These are phyloP conservation scores for Psilopogon haemacephalus DNA, from an alignment of 2,113 vertebrate species.

Conservation along the genomic window DNA sequence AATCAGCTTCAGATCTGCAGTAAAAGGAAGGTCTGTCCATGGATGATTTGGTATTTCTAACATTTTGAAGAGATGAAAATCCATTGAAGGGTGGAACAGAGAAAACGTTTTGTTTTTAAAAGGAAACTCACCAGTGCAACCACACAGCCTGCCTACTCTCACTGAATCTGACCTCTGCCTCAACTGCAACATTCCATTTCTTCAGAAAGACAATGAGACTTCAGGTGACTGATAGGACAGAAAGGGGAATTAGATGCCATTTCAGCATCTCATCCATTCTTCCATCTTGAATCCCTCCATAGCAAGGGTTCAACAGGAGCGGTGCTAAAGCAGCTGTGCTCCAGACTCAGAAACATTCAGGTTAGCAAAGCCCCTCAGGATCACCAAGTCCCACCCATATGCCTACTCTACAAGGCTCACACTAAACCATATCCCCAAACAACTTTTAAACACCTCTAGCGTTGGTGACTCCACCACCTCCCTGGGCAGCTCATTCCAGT, in stretches of 20 bases:
- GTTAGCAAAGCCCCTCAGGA: no score
- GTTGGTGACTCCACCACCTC: no score
- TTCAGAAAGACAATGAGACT: neutral
- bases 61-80: neutral
- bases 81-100: neutral
- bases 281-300: neutral
- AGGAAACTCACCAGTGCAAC: neutral
- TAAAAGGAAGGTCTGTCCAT: neutral
- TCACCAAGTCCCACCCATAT: no score
- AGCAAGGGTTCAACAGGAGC: neutral
- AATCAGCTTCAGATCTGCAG: neutral
- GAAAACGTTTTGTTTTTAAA: neutral
- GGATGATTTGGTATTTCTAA: neutral
- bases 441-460: no score
- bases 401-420: no score
- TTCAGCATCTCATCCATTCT: neutral
- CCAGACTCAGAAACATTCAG: neutral
- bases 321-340: neutral
- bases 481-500: no score
- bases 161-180: neutral
- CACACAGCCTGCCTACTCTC: neutral
- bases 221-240: neutral
- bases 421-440: no score
- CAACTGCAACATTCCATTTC: accelerated
- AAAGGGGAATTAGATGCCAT: neutral